These are phyloP conservation scores for Drosophila testacea DNA, from an alignment of 2,888 invertebrate species.

Conservation along the genomic window DNA sequence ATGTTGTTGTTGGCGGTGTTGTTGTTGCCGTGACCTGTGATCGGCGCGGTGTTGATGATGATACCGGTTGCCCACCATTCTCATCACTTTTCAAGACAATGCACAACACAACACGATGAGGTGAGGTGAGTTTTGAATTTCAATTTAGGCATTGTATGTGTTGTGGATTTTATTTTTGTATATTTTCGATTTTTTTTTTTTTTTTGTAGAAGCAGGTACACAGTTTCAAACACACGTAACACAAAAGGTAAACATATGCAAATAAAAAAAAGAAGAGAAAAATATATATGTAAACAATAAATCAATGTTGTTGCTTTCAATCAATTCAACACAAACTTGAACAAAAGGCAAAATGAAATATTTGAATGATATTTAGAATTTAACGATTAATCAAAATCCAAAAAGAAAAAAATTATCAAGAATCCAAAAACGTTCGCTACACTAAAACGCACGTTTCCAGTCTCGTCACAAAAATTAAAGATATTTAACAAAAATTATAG, in stretches of 20 bases:
- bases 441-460: conserved; percentile 56
- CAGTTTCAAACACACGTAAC: conserved; percentile 75
- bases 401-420: conserved; percentile 5
- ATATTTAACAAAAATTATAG: conserved; percentile 11
- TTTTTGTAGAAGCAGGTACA: conserved; percentile 73
- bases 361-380: conserved; percentile 6
- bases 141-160: conserved; percentile 3
- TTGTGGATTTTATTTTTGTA: conserved; percentile 32
- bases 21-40: conserved; percentile 59
- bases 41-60: conserved; percentile 79
- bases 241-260: conserved; percentile 75
- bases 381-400: conserved; percentile 42
- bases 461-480: conserved; percentile 33
- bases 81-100: conserved; percentile 72
- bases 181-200: conserved; percentile 12
- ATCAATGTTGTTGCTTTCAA: conserved; percentile 24
- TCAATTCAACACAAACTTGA: conserved; percentile 59
- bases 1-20: conserved; percentile 50
- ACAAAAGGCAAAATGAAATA: conserved; percentile 20
- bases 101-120: conserved; percentile 48
- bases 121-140: conserved; percentile 32
- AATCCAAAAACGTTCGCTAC: conserved; percentile 56
- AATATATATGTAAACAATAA: conserved; percentile 36
- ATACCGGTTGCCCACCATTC: conserved; percentile 64
- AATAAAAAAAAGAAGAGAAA: conserved; percentile 56